Evolutionary conservation across 2,113 vertebrate genomes (phyloP).

Genomic region (Oreochromis aureus): DNA sequence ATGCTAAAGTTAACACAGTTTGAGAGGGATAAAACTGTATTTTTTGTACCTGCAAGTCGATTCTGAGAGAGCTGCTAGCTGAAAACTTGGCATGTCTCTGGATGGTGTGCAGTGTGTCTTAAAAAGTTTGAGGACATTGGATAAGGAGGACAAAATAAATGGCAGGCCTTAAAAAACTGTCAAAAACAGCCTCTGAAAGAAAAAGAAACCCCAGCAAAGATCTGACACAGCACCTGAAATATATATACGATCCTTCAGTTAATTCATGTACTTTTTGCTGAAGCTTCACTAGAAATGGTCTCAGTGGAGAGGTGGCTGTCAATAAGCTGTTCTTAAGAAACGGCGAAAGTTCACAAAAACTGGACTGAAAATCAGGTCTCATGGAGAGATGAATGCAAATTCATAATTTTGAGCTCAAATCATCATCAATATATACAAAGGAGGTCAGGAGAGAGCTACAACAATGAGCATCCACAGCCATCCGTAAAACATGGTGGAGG

Average conservation of each 20-base stretch:
- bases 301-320: accelerated
- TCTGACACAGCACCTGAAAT: neutral
- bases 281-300: neutral
- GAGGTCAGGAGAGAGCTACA: neutral
- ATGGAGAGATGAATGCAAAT: neutral
- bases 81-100: neutral
- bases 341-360: neutral
- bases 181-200: neutral
- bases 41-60: neutral
- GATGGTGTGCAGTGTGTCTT: neutral
- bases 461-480: neutral
- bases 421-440: neutral
- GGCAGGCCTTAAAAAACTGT: neutral
- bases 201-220: accelerated
- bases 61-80: neutral
- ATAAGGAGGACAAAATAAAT: neutral
- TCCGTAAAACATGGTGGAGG: neutral
- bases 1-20: too few relatives aligned
- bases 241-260: accelerated
- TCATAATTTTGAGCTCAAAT: accelerated
- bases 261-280: neutral
- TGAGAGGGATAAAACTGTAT: too few relatives aligned
- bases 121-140: neutral
- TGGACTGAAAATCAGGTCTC: neutral
- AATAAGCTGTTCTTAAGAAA: neutral